Conservation (phyloP, 2,113 vertebrate genomes). For the Dolichallabes microphthalmus region DNA sequence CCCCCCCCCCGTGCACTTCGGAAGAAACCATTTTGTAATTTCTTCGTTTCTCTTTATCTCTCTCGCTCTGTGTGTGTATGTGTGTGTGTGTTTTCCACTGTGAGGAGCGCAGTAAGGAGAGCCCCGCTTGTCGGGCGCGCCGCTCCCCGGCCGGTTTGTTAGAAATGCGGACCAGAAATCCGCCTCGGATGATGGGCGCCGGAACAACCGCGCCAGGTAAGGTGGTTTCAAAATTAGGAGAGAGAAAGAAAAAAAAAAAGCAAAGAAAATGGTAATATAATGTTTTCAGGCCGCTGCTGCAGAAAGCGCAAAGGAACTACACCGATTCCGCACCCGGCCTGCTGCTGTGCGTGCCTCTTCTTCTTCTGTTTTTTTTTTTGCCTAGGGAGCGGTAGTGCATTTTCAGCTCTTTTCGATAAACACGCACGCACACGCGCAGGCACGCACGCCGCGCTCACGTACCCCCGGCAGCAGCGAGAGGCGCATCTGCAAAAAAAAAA, state of each 20-base stretch:
- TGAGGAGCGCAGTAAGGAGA: slow-evolving; percentile 60
- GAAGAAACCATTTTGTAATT: slow-evolving; percentile 72
- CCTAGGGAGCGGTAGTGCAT: slow-evolving; percentile 61
- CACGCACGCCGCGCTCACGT: slow-evolving; percentile 22
- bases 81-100: slow-evolving; percentile 24
- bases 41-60: slow-evolving; percentile 37
- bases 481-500: slow-evolving; percentile 56
- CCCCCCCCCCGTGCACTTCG: slow-evolving; percentile 58
- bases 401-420: slow-evolving; percentile 63
- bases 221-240: slow-evolving; percentile 17
- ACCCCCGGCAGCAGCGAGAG: slow-evolving; percentile 45
- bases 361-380: slow-evolving; percentile 13
- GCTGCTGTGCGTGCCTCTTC: slow-evolving; percentile 10
- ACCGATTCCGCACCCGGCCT: slow-evolving; percentile 46
- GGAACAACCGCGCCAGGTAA: slow-evolving; percentile 65
- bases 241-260: neutral
- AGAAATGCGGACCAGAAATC: slow-evolving; percentile 28
- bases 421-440: slow-evolving; percentile 52
- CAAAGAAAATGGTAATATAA: too few relatives aligned
- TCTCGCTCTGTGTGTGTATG: neutral
- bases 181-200: slow-evolving; percentile 68
- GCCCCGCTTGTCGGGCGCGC: slow-evolving; percentile 50
- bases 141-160: slow-evolving; percentile 38
- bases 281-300: neutral
- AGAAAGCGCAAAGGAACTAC: slow-evolving; percentile 35